Evolutionary conservation across 2,888 invertebrate species (phyloP).

Genomic region (Punctoribates punctum): DNA sequence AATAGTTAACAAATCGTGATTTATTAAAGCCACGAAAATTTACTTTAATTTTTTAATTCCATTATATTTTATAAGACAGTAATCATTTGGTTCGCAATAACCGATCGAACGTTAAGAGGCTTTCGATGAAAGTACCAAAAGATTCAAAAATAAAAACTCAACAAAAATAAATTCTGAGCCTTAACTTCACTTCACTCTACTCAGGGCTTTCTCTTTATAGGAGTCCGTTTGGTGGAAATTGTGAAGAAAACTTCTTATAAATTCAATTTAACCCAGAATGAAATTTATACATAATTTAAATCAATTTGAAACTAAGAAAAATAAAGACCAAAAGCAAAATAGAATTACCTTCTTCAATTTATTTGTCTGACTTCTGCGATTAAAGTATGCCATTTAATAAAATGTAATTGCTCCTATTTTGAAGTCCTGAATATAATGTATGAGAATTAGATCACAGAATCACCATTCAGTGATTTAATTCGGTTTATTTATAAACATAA

Average conservation of each 20-base stretch:
- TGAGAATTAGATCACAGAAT: no score
- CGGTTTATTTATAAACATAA: no score
- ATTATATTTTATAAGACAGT: slow-evolving; percentile 32
- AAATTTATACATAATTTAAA: background rate
- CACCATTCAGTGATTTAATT: no score
- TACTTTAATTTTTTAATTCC: slow-evolving; percentile 37
- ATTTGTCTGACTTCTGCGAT: no score
- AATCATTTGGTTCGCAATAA: background rate
- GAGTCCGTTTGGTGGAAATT: background rate
- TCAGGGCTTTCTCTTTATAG: background rate
- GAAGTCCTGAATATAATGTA: no score
- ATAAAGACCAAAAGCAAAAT: no score
- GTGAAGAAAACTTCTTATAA: no score
- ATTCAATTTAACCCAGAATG: background rate
- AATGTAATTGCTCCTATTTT: no score
- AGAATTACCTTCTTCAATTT: no score
- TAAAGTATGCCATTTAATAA: no score
- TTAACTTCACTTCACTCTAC: background rate
- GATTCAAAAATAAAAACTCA: background rate
- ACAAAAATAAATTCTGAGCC: background rate
- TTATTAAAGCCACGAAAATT: slow-evolving; percentile 38
- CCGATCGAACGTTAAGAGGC: background rate
- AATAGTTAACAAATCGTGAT: slow-evolving; percentile 35
- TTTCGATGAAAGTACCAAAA: background rate
- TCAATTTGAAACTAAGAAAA: background rate